phyloP scores from a whole-genome alignment of 2,113 vertebrate genomes.

The Dermatemys mawii region DNA sequence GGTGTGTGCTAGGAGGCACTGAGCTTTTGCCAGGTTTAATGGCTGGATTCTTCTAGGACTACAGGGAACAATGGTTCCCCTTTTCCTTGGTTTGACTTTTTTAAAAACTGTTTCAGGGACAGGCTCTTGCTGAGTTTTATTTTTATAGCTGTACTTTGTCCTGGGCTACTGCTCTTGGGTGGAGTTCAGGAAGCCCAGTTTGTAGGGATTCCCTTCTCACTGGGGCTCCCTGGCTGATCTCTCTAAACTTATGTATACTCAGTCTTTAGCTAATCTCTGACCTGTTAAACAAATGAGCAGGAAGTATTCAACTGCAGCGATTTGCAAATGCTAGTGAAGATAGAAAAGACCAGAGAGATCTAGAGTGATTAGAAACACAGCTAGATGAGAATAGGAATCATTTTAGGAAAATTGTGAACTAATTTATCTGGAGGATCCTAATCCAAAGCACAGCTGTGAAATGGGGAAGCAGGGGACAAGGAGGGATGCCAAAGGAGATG shows the following conservation, averaged over 20 bases:
- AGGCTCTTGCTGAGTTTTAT: neutral
- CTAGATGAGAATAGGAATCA: too few relatives aligned
- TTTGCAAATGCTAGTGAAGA: neutral
- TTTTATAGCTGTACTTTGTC: neutral
- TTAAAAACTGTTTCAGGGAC: neutral
- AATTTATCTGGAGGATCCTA: neutral
- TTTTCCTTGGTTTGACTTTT: neutral
- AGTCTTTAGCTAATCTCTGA: too few relatives aligned
- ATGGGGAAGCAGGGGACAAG: neutral
- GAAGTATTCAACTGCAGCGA: neutral
- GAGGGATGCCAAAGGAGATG: neutral
- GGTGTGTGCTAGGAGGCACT: neutral
- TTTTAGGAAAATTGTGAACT: neutral
- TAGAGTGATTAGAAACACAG: neutral
- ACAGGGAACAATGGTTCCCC: neutral
- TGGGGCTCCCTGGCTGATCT: neutral
- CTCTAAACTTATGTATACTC: neutral
- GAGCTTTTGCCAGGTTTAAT: neutral
- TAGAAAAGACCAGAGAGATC: too few relatives aligned
- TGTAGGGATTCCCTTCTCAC: neutral
- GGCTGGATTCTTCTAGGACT: neutral
- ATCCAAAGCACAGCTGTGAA: neutral
- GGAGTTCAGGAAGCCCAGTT: neutral
- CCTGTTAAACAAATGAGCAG: neutral
- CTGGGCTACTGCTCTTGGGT: neutral